Base-by-base conservation (phyloP, 2,113 vertebrate genomes). In the Cygnus atratus region DNA sequence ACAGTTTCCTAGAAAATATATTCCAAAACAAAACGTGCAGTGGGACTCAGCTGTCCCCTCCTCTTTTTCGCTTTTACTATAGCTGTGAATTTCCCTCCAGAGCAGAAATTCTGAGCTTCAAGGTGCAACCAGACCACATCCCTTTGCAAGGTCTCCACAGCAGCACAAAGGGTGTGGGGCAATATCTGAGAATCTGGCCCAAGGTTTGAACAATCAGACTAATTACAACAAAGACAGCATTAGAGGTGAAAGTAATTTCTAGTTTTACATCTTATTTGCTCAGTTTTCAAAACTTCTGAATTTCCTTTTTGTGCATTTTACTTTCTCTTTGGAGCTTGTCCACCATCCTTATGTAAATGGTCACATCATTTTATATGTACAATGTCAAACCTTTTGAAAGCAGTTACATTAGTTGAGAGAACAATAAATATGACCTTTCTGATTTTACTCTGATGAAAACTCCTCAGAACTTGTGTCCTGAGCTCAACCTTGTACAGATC, bases 361-460 rank as follows among this genome's bases (percentile, higher is more conserved):
- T 54, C 70, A 39, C 25, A 57, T 54, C 84, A 35, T 58, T 85
- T 3, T 4, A 78, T 84, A 61, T 3, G 29, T 11, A 73, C 70
- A 66, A 35, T 12, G 22, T 48, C 70, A 93, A 78, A 78, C 55
- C 88, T 88, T 79, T 39, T 3, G 22, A 92, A 76, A 94, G 54
- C 57, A 88, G 54, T 75, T 78, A 70, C n/a, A 20, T 75, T 72
- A 90, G 35, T 3, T 79, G 13, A 72, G 8, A 84, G 70, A 54
- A 93, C 83, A 89, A 79, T 84, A 81, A 79, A 94, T 92, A 75
- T 4, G 13, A 37, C 54, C 41, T 39, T 92, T 95, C 46, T 79
- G 73, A 82, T 94, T 95, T 79, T 43, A 86, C 57, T 35, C 52
- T 54, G 67, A 90, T 28, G 11, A 92, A 76, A 95, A 95, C 43